These are phyloP conservation scores for Paratilapia polleni DNA, from an alignment of 2,113 vertebrate genomes.

Conservation along the genomic window DNA sequence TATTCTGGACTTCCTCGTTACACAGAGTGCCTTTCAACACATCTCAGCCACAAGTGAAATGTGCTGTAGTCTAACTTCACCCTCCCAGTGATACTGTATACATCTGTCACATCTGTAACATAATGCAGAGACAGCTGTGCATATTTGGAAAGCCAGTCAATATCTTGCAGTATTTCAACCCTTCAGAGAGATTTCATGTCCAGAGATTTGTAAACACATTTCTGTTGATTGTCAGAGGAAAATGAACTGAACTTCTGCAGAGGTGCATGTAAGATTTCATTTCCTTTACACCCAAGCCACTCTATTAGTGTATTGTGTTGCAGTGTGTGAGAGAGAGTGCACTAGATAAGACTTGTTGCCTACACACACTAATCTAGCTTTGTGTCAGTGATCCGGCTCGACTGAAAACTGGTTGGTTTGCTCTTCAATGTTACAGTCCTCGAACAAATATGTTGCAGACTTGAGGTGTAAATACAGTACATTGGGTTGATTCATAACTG, in stretches of 20 bases:
- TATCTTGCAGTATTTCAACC: conserved; percentile 1
- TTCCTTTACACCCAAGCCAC: neutral
- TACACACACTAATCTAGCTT: neutral
- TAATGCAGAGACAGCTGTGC: neutral
- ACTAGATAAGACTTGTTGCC: neutral
- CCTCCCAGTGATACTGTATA: neutral
- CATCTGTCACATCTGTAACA: conserved; percentile 48
- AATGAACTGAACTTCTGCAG: neutral
- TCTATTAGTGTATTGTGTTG: conserved; percentile 11
- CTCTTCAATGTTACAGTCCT: neutral
- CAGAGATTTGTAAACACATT: neutral
- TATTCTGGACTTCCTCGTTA: neutral
- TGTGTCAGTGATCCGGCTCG: neutral
- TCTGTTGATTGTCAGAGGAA: neutral
- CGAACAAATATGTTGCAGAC: neutral
- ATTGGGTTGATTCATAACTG: neutral
- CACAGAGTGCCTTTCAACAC: neutral
- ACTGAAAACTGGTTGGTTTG: neutral
- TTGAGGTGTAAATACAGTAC: neutral
- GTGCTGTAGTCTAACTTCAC: neutral
- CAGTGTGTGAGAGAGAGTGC: neutral
- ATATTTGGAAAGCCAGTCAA: conserved; percentile 10
- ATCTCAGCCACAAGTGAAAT: neutral
- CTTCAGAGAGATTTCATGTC: neutral
- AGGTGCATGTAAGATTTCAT: neutral